Evolutionary conservation across 2,113 vertebrate genomes (phyloP).

Genomic region (Serilophus lunatus): DNA sequence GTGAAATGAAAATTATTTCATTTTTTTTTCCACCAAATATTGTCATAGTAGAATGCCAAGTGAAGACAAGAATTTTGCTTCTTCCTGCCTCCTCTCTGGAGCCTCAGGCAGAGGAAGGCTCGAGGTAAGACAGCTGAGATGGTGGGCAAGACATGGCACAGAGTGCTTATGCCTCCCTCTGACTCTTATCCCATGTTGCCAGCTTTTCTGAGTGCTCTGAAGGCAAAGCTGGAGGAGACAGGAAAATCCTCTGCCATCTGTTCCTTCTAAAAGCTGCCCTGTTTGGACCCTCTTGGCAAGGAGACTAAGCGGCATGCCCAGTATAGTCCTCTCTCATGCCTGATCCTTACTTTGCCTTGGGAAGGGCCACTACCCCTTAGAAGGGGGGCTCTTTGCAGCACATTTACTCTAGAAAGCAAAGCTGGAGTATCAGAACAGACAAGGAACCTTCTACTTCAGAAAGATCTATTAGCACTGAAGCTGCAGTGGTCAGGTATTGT

Average conservation of each 20-base stretch:
- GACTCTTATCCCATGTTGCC: neutral
- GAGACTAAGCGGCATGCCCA: neutral
- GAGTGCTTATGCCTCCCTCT: neutral
- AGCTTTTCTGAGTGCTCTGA: neutral
- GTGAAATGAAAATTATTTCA: neutral
- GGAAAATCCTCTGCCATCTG: neutral
- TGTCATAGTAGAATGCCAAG: neutral
- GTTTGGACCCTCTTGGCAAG: neutral
- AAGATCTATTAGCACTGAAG: neutral
- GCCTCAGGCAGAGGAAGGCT: neutral
- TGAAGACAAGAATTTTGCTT: neutral
- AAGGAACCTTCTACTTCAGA: neutral
- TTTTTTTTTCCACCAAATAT: neutral
- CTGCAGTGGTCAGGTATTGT: neutral
- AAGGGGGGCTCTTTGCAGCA: neutral
- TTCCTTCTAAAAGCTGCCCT: neutral
- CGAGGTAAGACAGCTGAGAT: neutral
- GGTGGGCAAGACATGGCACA: neutral
- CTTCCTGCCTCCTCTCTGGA: neutral
- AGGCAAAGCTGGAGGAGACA: neutral
- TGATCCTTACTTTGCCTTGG: neutral
- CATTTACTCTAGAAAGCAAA: neutral
- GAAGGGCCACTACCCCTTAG: neutral
- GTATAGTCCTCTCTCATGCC: neutral
- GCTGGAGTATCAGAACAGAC: neutral